These are phyloP conservation scores for Hydrotaea diabolus DNA, from an alignment of 2,888 invertebrate genomes.

Conservation along the genomic window DNA sequence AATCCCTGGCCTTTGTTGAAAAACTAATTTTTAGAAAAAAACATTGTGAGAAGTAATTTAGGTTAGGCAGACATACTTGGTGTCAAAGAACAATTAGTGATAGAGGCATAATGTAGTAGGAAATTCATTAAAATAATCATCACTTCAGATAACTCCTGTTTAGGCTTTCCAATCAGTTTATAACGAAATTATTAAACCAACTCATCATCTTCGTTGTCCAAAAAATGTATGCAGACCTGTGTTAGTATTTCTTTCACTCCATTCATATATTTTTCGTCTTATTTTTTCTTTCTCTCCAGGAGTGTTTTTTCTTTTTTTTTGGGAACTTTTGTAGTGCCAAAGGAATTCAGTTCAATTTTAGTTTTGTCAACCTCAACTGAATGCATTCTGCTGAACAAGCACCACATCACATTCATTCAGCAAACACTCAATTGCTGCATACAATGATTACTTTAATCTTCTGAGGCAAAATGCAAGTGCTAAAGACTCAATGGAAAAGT, in stretches of 20 bases:
- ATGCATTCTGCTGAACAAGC: not conserved
- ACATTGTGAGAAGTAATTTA: no score
- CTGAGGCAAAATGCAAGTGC: constrained; percentile 2
- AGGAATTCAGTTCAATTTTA: constrained; percentile 39
- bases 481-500: constrained; percentile 22
- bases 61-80: no score
- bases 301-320: not conserved
- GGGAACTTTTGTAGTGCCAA: constrained; percentile 24
- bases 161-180: no score
- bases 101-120: no score
- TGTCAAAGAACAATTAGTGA: no score
- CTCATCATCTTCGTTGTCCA: no score
- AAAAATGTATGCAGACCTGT: not conserved
- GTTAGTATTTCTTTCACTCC: not conserved
- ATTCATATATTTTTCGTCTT: not conserved
- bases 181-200: no score
- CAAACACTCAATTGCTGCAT: not conserved
- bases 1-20: no score
- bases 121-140: no score
- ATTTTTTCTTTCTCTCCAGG: not conserved
- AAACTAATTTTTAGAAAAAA: no score
- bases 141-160: no score
- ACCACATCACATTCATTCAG: not conserved
- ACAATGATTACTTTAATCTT: constrained; percentile 25
- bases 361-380: constrained; percentile 46